These are phyloP conservation scores for Lysandra coridon DNA, from an alignment of 2,888 invertebrate genomes.

Conservation along the genomic window DNA sequence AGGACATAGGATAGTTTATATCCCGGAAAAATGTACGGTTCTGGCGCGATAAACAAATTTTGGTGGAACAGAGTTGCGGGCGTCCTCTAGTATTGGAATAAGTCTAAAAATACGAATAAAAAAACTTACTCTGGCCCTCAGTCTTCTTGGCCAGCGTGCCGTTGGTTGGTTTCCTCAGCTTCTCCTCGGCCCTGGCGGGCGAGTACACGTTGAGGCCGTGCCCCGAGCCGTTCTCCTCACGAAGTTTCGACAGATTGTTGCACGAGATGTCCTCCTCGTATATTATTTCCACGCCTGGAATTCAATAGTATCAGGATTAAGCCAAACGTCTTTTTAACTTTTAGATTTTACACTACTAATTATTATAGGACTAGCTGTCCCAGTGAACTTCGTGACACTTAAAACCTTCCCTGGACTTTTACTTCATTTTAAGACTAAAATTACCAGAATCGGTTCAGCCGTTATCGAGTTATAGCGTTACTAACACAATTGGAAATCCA, in stretches of 20 bases:
- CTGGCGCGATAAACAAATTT: too few relatives aligned
- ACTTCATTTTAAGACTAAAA: too few relatives aligned
- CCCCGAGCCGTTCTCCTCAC: constrained; percentile 59
- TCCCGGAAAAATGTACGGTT: too few relatives aligned
- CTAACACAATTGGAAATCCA: too few relatives aligned
- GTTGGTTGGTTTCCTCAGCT: constrained; percentile 58
- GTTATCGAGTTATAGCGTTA: too few relatives aligned
- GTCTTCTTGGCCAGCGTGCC: constrained; percentile 70
- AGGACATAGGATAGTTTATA: too few relatives aligned
- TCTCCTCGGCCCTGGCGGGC: constrained; percentile 68
- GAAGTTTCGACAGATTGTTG: constrained; percentile 64
- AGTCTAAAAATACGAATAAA: background rate
- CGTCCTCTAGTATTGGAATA: too few relatives aligned
- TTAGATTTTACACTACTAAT: background rate
- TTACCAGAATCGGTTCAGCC: too few relatives aligned
- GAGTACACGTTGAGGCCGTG: constrained; percentile 73
- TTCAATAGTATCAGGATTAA: background rate
- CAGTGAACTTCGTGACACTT: too few relatives aligned
- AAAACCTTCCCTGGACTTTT: too few relatives aligned
- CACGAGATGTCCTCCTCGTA: constrained; percentile 71
- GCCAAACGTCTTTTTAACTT: background rate
- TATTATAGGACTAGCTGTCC: too few relatives aligned
- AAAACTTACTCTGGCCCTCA: constrained; percentile 59
- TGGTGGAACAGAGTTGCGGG: too few relatives aligned
- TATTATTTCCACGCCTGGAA: constrained; percentile 71